Evolutionary conservation across 2,888 invertebrate genomes (phyloP).

Genomic region (Palloptera scutellata): DNA sequence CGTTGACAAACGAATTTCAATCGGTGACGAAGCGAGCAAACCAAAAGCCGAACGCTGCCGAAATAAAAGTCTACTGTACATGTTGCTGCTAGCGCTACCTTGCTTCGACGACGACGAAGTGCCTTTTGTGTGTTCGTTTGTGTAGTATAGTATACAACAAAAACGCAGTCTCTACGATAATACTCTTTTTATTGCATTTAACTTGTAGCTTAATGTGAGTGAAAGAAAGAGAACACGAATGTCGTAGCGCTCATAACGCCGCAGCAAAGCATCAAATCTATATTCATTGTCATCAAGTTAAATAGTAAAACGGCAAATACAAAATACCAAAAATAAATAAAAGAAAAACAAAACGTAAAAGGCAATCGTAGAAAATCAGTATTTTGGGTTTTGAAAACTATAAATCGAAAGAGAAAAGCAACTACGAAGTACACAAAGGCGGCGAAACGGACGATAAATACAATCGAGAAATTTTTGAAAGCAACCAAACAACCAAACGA

Average conservation of each 20-base stretch:
- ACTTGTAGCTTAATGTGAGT: no score
- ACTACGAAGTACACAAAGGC: conserved; percentile 5
- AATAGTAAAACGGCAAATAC: not conserved
- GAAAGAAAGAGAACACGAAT: conserved; percentile 1
- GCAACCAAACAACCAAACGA: conserved; percentile 5
- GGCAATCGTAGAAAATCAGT: not conserved
- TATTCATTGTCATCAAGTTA: no score
- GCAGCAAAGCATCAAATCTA: no score
- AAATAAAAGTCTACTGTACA: conserved; percentile 38
- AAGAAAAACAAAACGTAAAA: not conserved
- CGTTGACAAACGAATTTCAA: conserved; percentile 5
- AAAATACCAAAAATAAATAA: no score
- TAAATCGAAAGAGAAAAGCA: no score
- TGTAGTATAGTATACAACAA: not conserved
- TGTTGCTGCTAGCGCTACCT: conserved; percentile 19
- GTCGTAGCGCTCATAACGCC: not conserved
- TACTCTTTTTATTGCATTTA: not conserved
- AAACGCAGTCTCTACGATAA: no score
- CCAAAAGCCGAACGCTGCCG: conserved; percentile 33
- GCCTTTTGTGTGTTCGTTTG: not conserved
- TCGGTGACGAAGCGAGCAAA: not conserved
- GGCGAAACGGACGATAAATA: conserved; percentile 19
- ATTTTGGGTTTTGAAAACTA: no score
- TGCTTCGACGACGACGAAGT: conserved; percentile 18
- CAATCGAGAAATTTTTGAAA: conserved; percentile 6